Base-by-base conservation (phyloP, 2,113 vertebrate species). In the Petromus typicus region DNA sequence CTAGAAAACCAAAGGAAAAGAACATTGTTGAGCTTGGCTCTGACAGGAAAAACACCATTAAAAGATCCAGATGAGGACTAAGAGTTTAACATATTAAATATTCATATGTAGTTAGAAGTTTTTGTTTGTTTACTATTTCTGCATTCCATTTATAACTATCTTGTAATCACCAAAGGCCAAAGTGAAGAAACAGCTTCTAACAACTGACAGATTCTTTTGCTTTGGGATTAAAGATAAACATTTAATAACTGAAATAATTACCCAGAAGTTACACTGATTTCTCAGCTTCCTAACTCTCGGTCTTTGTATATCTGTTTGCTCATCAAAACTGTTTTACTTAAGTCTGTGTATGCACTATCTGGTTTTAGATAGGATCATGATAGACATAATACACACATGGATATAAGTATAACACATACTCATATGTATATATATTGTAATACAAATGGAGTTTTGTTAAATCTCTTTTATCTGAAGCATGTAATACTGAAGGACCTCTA, bases 121-220 rank as follows among this genome's bases (percentile, higher is more conserved):
- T 59, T 73, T 2, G 40, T 18, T 69, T 32, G 16, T 56, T 84
- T 67, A 51, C 25, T 92, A 20, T 82, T 64, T 89, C 69, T 91
- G 30, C 30, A 32, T 78, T n/a, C 45, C 91, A 17, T 87, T 57
- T 75, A 16, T 45, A 71, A 71, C 27, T 84, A 13, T 54, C 61
- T 61, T 30, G 0, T 79, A 56, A 79, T 87, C 63, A 94, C 84
- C 90, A 78, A 80, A 48, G 91, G 30, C 34, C 83, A 45, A 93
- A 89, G 61, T 48, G 56, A 94, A 95, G 87, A 83, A 78, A 71
- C 18, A 56, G 48, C 27, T 93, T 73, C 17, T 17, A 82, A 56
- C 22, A 71, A 54, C 25, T 71, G 45, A 64, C 66, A 32, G 0
- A 54, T 89, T 45, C 73, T 93, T 61, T 30, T 45, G 67, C 27